phyloP scores from a whole-genome alignment of 2,888 invertebrate genomes.

The Nebria salina region DNA sequence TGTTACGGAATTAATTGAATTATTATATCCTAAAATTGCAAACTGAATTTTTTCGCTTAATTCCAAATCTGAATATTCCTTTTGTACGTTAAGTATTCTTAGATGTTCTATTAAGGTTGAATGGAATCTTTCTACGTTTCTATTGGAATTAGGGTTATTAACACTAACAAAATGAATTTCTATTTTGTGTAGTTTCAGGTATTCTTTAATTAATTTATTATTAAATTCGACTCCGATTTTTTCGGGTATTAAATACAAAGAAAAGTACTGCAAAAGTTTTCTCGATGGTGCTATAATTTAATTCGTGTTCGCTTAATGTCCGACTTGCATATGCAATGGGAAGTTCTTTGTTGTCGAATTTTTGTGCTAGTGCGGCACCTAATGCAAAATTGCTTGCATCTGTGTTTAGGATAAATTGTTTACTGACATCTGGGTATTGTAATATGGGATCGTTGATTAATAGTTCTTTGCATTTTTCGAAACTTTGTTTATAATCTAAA shows the following conservation, averaged over 20 bases:
- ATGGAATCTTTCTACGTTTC: too few species aligned
- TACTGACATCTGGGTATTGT: constrained; percentile 53
- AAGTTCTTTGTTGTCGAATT: constrained; percentile 19
- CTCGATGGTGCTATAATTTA: constrained; percentile 47
- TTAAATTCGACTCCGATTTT: too few species aligned
- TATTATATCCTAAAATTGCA: too few species aligned
- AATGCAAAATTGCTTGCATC: constrained; percentile 53
- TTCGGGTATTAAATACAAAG: too few species aligned
- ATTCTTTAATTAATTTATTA: too few species aligned
- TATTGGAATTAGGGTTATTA: too few species aligned
- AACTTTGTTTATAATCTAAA: constrained; percentile 39
- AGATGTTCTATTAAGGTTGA: too few species aligned
- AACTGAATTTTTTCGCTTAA: too few species aligned
- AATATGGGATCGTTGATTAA: constrained; percentile 49
- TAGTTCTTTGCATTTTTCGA: constrained; percentile 47
- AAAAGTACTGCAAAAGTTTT: too few species aligned
- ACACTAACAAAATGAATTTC: too few species aligned
- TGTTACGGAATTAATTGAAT: constrained; percentile 18
- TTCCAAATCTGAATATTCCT: background rate
- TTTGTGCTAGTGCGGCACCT: constrained; percentile 53
- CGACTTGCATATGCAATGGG: constrained; percentile 47
- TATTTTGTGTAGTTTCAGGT: too few species aligned
- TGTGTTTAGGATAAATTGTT: constrained; percentile 53
- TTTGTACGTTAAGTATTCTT: too few species aligned
- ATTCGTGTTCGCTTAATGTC: constrained; percentile 49